Percentiles rank a stretch among this genome's conserved stretches.
Evolutionary conservation across 2,113 vertebrate species (phyloP).

Genomic region (Pseudolaguvia tuberculata): DNA sequence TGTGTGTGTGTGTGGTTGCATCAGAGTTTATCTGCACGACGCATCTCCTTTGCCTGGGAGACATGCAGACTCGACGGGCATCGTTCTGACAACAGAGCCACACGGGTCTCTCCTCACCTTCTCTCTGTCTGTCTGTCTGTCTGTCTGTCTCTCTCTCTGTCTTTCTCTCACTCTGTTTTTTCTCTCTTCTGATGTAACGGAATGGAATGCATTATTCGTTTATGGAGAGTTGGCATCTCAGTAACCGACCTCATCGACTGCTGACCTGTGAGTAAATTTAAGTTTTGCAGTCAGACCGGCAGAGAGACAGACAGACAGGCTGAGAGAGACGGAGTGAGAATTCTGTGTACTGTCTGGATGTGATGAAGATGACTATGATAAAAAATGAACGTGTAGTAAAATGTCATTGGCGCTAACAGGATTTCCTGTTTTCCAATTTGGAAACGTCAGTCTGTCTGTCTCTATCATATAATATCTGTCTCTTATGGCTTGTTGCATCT

Average conservation of each 20-base stretch:
- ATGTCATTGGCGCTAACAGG: not conserved
- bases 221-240: not conserved
- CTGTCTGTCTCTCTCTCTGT: slow-evolving; percentile 16
- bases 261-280: slow-evolving; percentile 35
- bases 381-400: not conserved
- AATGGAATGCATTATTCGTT: not conserved
- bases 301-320: too few species aligned
- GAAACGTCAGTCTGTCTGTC: too few species aligned
- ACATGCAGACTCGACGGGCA: slow-evolving; percentile 12
- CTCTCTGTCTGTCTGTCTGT: slow-evolving; percentile 4
- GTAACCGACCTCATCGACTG: slow-evolving; percentile 9
- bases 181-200: not conserved
- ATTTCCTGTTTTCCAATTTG: not conserved
- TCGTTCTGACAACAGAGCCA: slow-evolving; percentile 18
- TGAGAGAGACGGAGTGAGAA: not conserved
- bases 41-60: slow-evolving; percentile 26
- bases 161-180: slow-evolving; percentile 16
- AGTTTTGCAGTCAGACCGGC: not conserved
- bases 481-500: too few species aligned
- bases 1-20: not conserved
- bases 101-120: not conserved
- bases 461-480: too few species aligned
- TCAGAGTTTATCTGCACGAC: not conserved
- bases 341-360: too few species aligned
- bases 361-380: not conserved